Percentiles rank a stretch among this genome's conserved stretches.
These are phyloP conservation scores for Acanthis flammea DNA, from an alignment of 2,797 vertebrate genomes.

Conservation along the genomic window DNA sequence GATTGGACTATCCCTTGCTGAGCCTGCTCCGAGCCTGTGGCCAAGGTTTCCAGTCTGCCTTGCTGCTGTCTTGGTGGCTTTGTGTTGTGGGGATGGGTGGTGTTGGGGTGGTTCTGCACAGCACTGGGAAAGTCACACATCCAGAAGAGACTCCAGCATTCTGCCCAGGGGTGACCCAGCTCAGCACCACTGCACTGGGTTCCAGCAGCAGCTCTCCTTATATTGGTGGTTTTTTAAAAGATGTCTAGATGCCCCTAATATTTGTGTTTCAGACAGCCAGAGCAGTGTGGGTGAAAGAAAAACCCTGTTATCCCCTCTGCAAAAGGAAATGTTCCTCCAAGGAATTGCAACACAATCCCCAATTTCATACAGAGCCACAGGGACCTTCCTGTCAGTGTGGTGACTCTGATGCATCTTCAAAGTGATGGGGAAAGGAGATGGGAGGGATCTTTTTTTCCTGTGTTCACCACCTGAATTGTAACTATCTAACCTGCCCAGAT, in stretches of 20 bases:
- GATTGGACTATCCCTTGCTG: not conserved
- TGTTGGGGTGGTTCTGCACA: not conserved
- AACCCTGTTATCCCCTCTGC: not conserved
- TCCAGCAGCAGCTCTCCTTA: not conserved
- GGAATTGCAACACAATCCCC: not conserved
- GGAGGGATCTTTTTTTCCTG: not conserved
- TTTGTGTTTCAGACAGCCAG: not conserved
- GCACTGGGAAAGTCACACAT: not conserved
- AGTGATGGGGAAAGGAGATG: not conserved
- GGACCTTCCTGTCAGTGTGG: not conserved
- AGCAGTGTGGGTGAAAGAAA: not conserved
- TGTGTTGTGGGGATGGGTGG: not conserved
- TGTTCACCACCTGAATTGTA: not conserved
- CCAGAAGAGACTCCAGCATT: not conserved
- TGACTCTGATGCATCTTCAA: not conserved
- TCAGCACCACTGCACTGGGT: not conserved
- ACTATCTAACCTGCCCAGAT: conserved; percentile 1
- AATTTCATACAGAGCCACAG: not conserved
- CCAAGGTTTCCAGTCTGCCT: not conserved
- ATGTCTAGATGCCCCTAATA: not conserved
- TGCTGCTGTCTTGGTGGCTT: not conserved
- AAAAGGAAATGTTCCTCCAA: not conserved
- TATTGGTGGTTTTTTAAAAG: not conserved
- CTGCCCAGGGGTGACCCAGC: not conserved
- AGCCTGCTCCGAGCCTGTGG: fast-evolving